Evolutionary conservation across 2,888 invertebrate species (phyloP).

Genomic region (Ypsolopha sequella): DNA sequence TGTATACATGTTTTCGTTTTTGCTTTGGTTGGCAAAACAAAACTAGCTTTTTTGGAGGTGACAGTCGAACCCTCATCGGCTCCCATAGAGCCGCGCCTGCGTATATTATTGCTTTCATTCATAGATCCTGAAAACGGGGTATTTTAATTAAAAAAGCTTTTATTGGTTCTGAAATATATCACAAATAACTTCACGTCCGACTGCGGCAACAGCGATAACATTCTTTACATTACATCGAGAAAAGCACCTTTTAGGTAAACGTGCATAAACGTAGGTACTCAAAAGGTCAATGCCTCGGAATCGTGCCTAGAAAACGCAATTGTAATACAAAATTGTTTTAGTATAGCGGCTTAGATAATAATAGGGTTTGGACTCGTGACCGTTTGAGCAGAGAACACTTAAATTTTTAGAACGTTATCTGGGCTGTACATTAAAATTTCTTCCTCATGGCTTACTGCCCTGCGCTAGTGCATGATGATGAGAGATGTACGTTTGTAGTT

Average conservation of each 20-base stretch:
- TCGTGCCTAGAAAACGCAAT: conserved; percentile 63
- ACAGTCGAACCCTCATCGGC: no score
- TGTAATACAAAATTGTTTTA: conserved; percentile 55
- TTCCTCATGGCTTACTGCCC: neutral
- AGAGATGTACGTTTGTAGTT: neutral
- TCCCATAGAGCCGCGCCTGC: no score
- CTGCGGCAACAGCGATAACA: neutral
- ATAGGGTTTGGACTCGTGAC: conserved; percentile 46
- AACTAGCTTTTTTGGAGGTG: no score
- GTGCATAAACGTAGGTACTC: conserved; percentile 8
- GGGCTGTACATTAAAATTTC: neutral
- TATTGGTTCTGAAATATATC: neutral
- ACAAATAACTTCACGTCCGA: neutral
- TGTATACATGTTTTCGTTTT: no score
- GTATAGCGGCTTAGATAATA: conserved; percentile 54
- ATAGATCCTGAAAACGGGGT: neutral
- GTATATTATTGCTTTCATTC: no score
- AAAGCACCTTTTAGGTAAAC: conserved; percentile 5
- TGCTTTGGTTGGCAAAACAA: no score
- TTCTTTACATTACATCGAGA: neutral
- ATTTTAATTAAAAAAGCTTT: neutral
- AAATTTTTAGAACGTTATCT: neutral
- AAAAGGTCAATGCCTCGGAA: conserved; percentile 38
- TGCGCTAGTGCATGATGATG: neutral
- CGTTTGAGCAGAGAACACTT: conserved; percentile 21